Evolutionary conservation across 2,888 invertebrate genomes (phyloP), one percentile per base, ranked within the genome.

Genomic region (Stenichneumon culpator): DNA sequence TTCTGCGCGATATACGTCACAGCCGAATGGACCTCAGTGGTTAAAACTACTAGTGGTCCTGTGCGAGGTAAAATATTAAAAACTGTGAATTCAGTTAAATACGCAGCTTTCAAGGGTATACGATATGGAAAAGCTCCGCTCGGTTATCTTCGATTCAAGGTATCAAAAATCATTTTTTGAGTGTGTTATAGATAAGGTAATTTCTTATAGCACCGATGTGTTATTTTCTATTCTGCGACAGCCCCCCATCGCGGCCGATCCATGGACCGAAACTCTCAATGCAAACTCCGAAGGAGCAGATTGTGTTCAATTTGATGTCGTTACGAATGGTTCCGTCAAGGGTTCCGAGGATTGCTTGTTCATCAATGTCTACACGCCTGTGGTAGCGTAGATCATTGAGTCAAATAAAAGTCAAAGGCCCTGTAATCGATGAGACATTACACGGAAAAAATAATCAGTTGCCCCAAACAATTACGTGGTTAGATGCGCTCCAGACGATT

Each of bases 261-360:
- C 87, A 77, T 92, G 92, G 91, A 77, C 19, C 0, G 63, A 85
- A 28, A 67, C 86, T 11, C 75, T 89, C 3, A 52, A 79, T 6
- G 87, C 90, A 0, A 83, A 72, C 1, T 4, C 72, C 2, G 87
- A 88, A 25, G 86, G 87, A 60, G 85, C 47, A 19, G 60, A 70
- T 1, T 91, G 91, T 63, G 78, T 87, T 19, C 91, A 90, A 74
- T n/a, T 82, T 0, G 65, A 86, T 7, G 22, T 19, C 1, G 6
- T 36, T 14, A 57, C 57, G n/a, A 28, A 68, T 4, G 82, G 82
- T 19, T 52, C 65, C 7, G 36, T 67, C 19, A 54, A 77, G n/a
- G 92, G 92, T 9, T 68, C 88, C 0, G 91, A 92, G 72, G 90
- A 92, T 72, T 92, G 92, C 80, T 69, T 92, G 50, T 89, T 87